Percentiles rank a stretch among this genome's conserved stretches.
phyloP scores from a whole-genome alignment of 2,888 invertebrate species.

The Uropetala carovei region DNA sequence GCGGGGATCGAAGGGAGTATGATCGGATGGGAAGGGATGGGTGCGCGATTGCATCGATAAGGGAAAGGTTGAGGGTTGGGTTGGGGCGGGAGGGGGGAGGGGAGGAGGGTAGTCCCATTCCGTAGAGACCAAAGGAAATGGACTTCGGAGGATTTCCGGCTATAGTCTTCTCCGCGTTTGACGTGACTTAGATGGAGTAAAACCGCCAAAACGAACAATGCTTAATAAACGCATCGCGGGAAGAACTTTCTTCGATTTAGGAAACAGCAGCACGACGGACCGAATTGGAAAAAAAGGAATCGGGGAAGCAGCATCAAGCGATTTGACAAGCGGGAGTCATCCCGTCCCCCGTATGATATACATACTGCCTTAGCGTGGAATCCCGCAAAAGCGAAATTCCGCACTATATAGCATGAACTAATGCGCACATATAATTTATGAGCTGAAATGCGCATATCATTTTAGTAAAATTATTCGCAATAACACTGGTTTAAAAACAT shows the following conservation, averaged over 20 bases:
- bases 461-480: too few species aligned
- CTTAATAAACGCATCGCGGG: slow-evolving; percentile 24
- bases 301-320: background rate
- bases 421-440: too few species aligned
- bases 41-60: background rate
- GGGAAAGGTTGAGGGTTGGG: background rate
- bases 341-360: too few species aligned
- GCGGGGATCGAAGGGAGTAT: background rate
- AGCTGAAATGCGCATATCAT: too few species aligned
- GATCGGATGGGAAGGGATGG: background rate
- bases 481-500: too few species aligned
- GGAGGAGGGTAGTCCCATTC: background rate
- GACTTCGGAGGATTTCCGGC: background rate
- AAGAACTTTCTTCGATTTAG: slow-evolving; percentile 35
- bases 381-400: too few species aligned
- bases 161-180: slow-evolving; percentile 7
- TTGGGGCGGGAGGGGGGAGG: background rate
- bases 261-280: background rate
- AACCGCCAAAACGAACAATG: background rate
- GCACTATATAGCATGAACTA: too few species aligned
- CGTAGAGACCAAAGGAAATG: background rate
- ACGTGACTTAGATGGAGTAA: slow-evolving; percentile 16
- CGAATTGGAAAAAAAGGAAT: background rate
- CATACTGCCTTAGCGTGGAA: too few species aligned
- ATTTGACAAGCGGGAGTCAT: background rate